Base-by-base conservation (phyloP, 1,140 invertebrate genomes). In the Brachionus rubens region DNA sequence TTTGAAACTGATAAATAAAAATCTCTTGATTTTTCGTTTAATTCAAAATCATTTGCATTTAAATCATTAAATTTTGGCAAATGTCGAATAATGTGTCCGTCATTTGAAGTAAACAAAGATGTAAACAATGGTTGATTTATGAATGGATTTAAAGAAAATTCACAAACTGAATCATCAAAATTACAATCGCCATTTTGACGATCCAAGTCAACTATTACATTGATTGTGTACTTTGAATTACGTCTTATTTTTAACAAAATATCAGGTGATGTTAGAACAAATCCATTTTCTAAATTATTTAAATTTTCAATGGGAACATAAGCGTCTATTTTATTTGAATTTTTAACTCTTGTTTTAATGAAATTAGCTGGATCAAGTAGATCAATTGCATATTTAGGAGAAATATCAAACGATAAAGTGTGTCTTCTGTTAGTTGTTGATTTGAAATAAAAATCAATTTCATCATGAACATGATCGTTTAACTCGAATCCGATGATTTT, bases 161-260 rank as follows among this genome's bases (percentile, higher is more conserved):
- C 43, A 21, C 68, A 72, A n/a, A 72, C 9, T 21, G 68, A 72
- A 5, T 48, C 10, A n/a, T 72, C 68, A 46, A 72, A 72, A 14
- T 47, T 21, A 46, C 68, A 72, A 33, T 72, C 68, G 1, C 68
- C 68, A 12, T 30, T 24, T 0, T 46, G 68, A 19, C 30, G n/a
- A 16, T 50, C 46, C 19, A 72, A 12, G 21, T 36, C 24, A 3
- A 65, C 36, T 12, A 12, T 12, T 4, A 65, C 19, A 3, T 43
- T 36, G 12, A 65, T 65, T 36, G 59, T 43, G 19, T 65, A 65
- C 24, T 65, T 65, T 2, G 33, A 24, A 4, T 65, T 36, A 4
- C 19, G 7, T 43, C 43, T 65, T 46, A 65, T 0, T 24, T 36
- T 65, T 12, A 65, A 21, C 5, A 43, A 24, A 14, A 21, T 30